Percentiles rank a stretch among this genome's conserved stretches.
Evolutionary conservation across 2,113 vertebrate species (phyloP).

Genomic region (Bubo blakistoni): DNA sequence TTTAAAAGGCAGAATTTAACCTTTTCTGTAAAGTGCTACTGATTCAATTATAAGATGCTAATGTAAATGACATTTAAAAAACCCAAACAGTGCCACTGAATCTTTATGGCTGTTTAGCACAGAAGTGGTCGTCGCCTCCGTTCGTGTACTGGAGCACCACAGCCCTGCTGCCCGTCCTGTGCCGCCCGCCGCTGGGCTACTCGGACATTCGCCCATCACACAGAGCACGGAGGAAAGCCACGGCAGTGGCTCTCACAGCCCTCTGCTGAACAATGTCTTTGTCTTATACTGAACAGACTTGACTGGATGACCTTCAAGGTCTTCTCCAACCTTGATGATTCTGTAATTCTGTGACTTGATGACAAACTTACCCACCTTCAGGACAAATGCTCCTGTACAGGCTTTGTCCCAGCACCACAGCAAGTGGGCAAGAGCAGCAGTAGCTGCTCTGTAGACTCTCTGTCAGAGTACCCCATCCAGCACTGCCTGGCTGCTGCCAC

Average conservation of each 20-base stretch:
- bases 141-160: neutral
- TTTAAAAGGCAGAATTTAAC: slow-evolving; percentile 36
- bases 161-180: neutral
- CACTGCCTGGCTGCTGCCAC: fast-evolving
- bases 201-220: neutral
- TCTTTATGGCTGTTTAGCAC: too few species aligned
- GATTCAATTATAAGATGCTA: neutral
- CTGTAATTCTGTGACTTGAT: too few species aligned
- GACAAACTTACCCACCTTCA: neutral
- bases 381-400: neutral
- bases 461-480: neutral
- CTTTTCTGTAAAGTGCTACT: slow-evolving; percentile 18
- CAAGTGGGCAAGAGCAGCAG: fast-evolving
- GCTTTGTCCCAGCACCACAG: neutral
- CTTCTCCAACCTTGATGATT: too few species aligned
- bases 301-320: too few species aligned
- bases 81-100: neutral
- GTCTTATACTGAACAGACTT: neutral
- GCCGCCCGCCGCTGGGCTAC: fast-evolving
- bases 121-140: too few species aligned
- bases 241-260: neutral
- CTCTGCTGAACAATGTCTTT: neutral
- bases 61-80: neutral
- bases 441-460: neutral
- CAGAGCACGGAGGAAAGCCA: neutral